Evolutionary conservation across 2,888 invertebrate genomes (phyloP), one percentile per base, ranked within the genome.

Genomic region (Neria commutata): DNA sequence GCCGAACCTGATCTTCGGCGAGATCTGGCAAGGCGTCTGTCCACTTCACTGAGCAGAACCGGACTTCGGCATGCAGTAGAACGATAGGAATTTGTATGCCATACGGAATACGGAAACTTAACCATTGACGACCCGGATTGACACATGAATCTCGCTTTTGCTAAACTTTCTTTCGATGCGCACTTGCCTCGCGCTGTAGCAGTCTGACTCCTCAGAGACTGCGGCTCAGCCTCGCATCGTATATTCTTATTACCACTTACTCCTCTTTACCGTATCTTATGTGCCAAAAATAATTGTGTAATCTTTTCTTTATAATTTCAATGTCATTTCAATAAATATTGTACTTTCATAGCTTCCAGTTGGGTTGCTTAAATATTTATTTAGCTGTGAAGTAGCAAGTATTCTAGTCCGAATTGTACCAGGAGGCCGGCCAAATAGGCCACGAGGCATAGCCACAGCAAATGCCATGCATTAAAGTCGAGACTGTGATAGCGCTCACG

Each of bases 1-100:
- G 51, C 83, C 85, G 21, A 83, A 84, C 29, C 87, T 89, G 62
- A 87, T 88, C 4, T 84, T 86, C 40, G 91, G 94, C 2, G 87
- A 90, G 73, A 90, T 94, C 1, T 87, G 88, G 62, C 85, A 91
- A 5, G 91, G 91, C 56, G 87, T 89, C 3, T 96, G 95, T 72
- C 94, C 95, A 0, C 86, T 87, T 0, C 89, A 86, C 63, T 37
- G 37, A 37, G n/a, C n/a, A 11, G 6, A 29, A 29, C 29, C 29
- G 11, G 6, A 29, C 29, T 6, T 8, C 37, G 37, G n/a, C 16
- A 4, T 11, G n/a, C n/a, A n/a, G n/a, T n/a, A n/a, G n/a, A n/a
- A n/a, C n/a, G n/a, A n/a, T 14, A 8, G 37, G n/a, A 37, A 8
- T 11, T 4, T 37, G 37, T n/a, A n/a, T n/a, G n/a, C n/a, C n/a